Evolutionary conservation across 2,797 vertebrate species (phyloP).

Genomic region (Mareca strepera): DNA sequence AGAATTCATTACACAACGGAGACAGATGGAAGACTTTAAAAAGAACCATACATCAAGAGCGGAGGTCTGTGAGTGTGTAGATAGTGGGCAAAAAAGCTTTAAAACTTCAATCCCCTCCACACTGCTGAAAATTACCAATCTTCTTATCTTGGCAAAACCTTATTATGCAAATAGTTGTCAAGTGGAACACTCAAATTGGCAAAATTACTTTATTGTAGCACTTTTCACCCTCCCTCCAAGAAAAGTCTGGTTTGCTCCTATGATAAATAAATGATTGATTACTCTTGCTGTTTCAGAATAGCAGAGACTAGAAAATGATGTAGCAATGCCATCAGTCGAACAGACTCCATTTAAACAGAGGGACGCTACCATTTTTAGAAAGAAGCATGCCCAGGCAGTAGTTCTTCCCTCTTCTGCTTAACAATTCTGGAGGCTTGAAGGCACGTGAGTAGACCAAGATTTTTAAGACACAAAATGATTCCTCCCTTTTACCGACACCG

Average conservation of each 20-base stretch:
- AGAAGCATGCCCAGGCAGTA: not conserved
- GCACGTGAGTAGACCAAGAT: not conserved
- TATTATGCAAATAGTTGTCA: constrained; percentile 93
- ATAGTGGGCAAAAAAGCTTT: constrained; percentile 89
- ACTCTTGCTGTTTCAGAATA: constrained; percentile 10
- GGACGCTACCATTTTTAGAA: not conserved
- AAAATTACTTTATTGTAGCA: constrained; percentile 89
- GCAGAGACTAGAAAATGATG: constrained; percentile 19
- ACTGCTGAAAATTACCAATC: constrained; percentile 94
- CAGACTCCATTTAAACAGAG: not conserved
- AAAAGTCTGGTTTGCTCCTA: constrained; percentile 55
- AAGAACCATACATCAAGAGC: constrained; percentile 82
- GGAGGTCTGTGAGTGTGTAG: constrained; percentile 88
- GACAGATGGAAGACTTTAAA: constrained; percentile 68
- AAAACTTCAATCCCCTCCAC: constrained; percentile 88
- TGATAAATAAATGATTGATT: constrained; percentile 68
- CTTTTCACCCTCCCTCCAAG: constrained; percentile 61
- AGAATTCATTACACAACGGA: constrained; percentile 75
- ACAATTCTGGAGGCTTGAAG: not conserved
- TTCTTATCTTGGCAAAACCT: constrained; percentile 93
- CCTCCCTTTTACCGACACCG: not conserved
- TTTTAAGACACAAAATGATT: not conserved
- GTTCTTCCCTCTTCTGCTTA: not conserved
- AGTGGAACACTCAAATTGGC: constrained; percentile 92
- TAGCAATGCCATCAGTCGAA: not conserved